Evolutionary conservation across 2,113 vertebrate species (phyloP), one percentile per base, ranked within the genome.

Genomic region (Ploceus nigricollis): DNA sequence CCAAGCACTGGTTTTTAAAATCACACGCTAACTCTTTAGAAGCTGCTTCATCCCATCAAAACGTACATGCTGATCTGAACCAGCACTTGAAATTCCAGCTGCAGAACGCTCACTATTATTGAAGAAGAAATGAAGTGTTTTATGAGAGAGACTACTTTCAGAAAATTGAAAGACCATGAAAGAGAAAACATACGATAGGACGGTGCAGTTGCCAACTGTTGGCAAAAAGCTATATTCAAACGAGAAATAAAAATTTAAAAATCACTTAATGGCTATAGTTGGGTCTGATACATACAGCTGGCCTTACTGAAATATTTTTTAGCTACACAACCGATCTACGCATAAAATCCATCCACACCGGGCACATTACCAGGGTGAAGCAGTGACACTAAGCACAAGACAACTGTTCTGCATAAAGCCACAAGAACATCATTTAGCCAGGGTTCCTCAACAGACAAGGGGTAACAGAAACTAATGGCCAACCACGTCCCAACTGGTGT

Each of bases 401-500:
- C 4, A 21, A 73, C 25, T 1, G 7, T 5, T 48, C 57, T 50
- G 40, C 24, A 25, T 4, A 27, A 48, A 42, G 7, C 5, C 2
- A 47, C 39, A 33, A 20, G 16, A 66, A 10, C 11, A 66, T 30
- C 6, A 3, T 24, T 40, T 24, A 42, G 6, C 35, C 45, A 33
- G 6, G 7, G 7, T 3, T 76, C 82, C 35, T 44, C 28, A 68
- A 24, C 1, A 72, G 50, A 44, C 48, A 87, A 40, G 40, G 2
- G 35, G 13, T 9, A 69, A 80, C 31, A 30, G 19, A 56, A 82
- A 42, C 22, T 10, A 65, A 57, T 1, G 11, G 15, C 33, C 33
- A 40, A 66, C 27, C 39, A n/a, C 0, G 7, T 30, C 48, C 40
- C 7, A 4, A 0, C 1, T 8, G 45, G 33, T 68, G 48, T 64